Evolutionary conservation across 2,797 vertebrate genomes (phyloP).

Genomic region (Argyrosomus regius): DNA sequence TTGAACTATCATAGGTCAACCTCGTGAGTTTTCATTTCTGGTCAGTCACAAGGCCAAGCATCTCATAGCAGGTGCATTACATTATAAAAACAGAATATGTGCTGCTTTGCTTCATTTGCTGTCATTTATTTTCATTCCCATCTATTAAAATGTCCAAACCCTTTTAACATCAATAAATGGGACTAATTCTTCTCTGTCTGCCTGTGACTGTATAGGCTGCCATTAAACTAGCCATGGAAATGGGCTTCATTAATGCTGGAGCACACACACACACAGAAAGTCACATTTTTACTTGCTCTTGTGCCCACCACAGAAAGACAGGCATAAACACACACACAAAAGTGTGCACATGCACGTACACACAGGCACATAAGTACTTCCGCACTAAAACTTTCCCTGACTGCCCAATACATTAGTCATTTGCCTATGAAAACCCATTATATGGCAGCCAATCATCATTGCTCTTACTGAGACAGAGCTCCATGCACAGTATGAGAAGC

Average conservation of each 20-base stretch:
- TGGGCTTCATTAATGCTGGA: slow-evolving; percentile 73
- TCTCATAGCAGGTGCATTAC: slow-evolving; percentile 40
- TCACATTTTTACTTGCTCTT: slow-evolving; percentile 17
- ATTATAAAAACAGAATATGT: slow-evolving; percentile 56
- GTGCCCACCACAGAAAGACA: slow-evolving; percentile 16
- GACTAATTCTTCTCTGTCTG: slow-evolving; percentile 74
- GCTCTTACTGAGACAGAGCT: slow-evolving; percentile 76
- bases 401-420: slow-evolving; percentile 75
- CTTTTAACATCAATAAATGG: slow-evolving; percentile 78
- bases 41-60: slow-evolving; percentile 21
- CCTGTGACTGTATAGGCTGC: slow-evolving; percentile 62
- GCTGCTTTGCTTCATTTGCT: slow-evolving; percentile 61
- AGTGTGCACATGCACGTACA: slow-evolving; percentile 27
- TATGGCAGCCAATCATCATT: slow-evolving; percentile 79
- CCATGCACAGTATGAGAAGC: slow-evolving; percentile 66
- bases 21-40: slow-evolving; percentile 38
- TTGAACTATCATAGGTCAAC: slow-evolving; percentile 38
- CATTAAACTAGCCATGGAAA: slow-evolving; percentile 75
- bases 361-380: slow-evolving; percentile 45
- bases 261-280: slow-evolving; percentile 33
- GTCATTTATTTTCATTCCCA: slow-evolving; percentile 69
- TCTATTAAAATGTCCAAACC: slow-evolving; percentile 75
- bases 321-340: background rate
- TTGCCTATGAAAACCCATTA: slow-evolving; percentile 79
- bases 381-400: slow-evolving; percentile 68